Evolutionary conservation across 2,797 vertebrate genomes (phyloP).

Genomic region (Selene dorsalis): DNA sequence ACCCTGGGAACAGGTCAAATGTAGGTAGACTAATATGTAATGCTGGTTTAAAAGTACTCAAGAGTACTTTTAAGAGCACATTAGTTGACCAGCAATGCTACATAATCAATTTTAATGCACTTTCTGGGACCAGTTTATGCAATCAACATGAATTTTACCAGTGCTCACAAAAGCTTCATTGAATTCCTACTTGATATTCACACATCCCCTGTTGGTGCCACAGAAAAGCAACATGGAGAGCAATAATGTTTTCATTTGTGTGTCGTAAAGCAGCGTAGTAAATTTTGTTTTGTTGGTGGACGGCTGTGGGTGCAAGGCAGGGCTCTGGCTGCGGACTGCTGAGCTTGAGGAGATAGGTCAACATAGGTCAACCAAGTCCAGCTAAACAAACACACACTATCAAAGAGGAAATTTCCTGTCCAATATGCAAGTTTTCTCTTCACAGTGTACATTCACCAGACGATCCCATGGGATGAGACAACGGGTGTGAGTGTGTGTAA

Average conservation of each 20-base stretch:
- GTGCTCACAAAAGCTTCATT: not conserved
- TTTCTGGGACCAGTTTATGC: not conserved
- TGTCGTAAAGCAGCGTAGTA: slow-evolving; percentile 23
- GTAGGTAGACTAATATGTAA: not conserved
- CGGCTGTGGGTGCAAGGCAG: slow-evolving; percentile 59
- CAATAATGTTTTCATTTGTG: slow-evolving; percentile 4
- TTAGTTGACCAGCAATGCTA: not conserved
- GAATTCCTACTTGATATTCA: not conserved
- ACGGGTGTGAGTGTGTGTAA: slow-evolving; percentile 29
- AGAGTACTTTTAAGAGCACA: not conserved
- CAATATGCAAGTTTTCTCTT: slow-evolving; percentile 75
- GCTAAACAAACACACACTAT: slow-evolving; percentile 83
- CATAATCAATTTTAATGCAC: not conserved
- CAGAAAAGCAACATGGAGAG: not conserved
- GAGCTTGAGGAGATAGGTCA: slow-evolving; percentile 74
- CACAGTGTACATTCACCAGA: slow-evolving; percentile 73
- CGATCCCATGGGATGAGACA: slow-evolving; percentile 62
- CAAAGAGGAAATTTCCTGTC: slow-evolving; percentile 84
- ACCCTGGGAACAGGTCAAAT: not conserved
- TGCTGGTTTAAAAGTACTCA: not conserved
- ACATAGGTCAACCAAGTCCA: slow-evolving; percentile 78
- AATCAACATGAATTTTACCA: not conserved
- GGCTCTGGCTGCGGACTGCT: slow-evolving; percentile 64
- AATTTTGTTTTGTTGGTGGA: slow-evolving; percentile 45
- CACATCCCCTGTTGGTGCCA: not conserved